Conservation (phyloP, 2,797 vertebrate species). For the Coendou prehensilis region DNA sequence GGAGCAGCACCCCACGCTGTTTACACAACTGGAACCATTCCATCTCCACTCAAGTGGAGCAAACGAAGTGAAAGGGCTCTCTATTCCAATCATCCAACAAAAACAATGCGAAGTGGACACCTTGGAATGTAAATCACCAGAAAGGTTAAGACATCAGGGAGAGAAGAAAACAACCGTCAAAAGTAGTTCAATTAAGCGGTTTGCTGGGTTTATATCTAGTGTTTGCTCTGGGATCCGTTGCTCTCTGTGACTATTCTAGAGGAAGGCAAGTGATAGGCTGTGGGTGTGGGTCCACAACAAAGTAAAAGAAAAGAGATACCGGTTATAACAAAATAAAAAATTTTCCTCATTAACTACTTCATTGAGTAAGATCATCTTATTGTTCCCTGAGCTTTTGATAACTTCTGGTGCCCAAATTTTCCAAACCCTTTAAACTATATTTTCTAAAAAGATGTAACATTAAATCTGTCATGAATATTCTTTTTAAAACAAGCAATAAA, state of each 20-base stretch:
- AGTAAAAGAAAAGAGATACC: neutral
- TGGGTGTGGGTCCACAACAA: neutral
- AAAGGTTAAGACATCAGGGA: constrained; percentile 73
- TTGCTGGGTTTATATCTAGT: constrained; percentile 7
- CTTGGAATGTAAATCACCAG: constrained; percentile 82
- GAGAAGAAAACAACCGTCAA: neutral
- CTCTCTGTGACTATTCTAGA: constrained; percentile 52
- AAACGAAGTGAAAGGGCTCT: constrained; percentile 83
- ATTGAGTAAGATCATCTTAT: constrained; percentile 35
- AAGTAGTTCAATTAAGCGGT: neutral
- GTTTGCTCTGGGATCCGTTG: neutral
- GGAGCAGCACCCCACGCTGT: constrained; percentile 84
- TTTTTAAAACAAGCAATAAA: constrained; percentile 27
- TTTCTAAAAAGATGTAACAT: constrained; percentile 2
- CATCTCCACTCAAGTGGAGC: constrained; percentile 85
- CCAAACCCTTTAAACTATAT: neutral
- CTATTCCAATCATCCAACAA: constrained; percentile 84
- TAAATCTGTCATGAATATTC: constrained; percentile 31
- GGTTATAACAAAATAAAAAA: neutral
- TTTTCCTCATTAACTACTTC: constrained; percentile 39
- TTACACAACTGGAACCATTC: constrained; percentile 90
- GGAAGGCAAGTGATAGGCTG: neutral
- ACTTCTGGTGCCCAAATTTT: constrained; percentile 13
- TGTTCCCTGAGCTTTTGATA: constrained; percentile 25
- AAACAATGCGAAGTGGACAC: constrained; percentile 86